Conservation (phyloP, 2,888 invertebrate genomes). For the Alloplasta piceator region DNA sequence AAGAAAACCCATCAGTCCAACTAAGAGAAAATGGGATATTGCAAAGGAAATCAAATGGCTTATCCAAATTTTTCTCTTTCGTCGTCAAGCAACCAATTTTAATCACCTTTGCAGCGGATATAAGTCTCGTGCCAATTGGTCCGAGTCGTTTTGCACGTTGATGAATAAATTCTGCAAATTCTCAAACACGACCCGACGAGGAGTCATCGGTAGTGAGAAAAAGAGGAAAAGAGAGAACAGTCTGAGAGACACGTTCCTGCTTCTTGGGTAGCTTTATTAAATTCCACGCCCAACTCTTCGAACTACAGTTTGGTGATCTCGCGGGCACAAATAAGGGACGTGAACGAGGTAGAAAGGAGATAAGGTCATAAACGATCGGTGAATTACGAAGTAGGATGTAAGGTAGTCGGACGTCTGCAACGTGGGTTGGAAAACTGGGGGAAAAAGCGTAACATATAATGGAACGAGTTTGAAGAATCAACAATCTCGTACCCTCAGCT, state of each 20-base stretch:
- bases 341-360: conserved; percentile 10
- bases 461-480: neutral
- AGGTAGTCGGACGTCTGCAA: conserved; percentile 6
- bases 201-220: conserved; percentile 35
- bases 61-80: neutral
- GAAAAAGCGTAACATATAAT: neutral
- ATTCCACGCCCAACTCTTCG: conserved; percentile 56
- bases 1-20: neutral
- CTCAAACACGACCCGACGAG: conserved; percentile 35
- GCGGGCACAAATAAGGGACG: conserved; percentile 21
- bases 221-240: conserved; percentile 14
- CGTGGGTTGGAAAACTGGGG: conserved; percentile 35
- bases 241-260: conserved; percentile 40
- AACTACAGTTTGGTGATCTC: conserved; percentile 35
- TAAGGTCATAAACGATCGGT: conserved; percentile 57
- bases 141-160: conserved; percentile 22
- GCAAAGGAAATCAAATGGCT: neutral
- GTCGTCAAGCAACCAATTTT: neutral
- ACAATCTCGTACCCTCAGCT: too few relatives aligned
- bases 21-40: neutral
- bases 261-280: conserved; percentile 57
- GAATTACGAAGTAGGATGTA: conserved; percentile 53
- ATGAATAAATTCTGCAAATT: conserved; percentile 54
- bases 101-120: conserved; percentile 8
- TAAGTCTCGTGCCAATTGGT: conserved; percentile 36